phyloP scores from a whole-genome alignment of 2,797 vertebrate species.

The Eurystomus glaucurus region DNA sequence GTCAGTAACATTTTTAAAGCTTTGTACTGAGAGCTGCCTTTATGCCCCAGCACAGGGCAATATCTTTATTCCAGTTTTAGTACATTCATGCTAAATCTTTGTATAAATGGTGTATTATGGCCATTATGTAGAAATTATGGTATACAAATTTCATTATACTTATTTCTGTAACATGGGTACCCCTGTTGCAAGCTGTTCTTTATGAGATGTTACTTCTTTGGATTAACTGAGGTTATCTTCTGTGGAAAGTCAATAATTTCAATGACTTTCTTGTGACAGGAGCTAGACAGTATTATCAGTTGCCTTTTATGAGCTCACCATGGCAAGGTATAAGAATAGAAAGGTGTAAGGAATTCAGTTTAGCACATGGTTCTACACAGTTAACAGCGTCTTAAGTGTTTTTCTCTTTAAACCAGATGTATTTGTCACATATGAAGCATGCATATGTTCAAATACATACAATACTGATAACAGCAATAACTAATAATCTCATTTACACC shows the following conservation, averaged over 20 bases:
- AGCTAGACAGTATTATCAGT: conserved; percentile 43
- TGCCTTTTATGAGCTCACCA: conserved; percentile 47
- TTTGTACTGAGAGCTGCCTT: conserved; percentile 49
- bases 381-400: not conserved
- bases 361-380: not conserved
- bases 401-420: not conserved
- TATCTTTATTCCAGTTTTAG: conserved; percentile 22
- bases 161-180: conserved; percentile 51
- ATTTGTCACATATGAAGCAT: not conserved
- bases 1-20: conserved; percentile 45
- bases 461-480: not conserved
- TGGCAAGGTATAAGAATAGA: not conserved
- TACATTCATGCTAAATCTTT: not conserved
- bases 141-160: conserved; percentile 55
- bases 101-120: not conserved
- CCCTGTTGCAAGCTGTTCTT: conserved; percentile 3
- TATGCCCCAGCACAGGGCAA: not conserved
- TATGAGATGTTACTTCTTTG: not conserved
- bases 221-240: conserved; percentile 50
- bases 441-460: not conserved
- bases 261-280: conserved; percentile 28
- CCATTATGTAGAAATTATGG: conserved; percentile 42
- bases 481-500: not conserved
- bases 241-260: conserved; percentile 36
- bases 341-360: not conserved